These are phyloP conservation scores for Bruchidius siliquastri DNA, from an alignment of 2,888 invertebrate species.

Conservation along the genomic window DNA sequence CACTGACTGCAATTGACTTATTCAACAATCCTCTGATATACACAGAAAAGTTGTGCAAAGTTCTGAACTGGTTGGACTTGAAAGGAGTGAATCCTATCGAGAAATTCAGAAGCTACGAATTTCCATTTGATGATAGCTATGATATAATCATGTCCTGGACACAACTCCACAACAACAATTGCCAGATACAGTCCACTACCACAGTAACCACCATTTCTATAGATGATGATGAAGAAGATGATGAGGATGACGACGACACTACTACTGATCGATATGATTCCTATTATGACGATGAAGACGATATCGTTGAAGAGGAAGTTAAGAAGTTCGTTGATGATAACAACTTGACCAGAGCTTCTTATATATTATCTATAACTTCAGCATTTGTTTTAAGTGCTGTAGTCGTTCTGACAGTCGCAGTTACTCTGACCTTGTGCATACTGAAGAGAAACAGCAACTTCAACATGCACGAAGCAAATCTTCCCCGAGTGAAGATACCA, in stretches of 20 bases:
- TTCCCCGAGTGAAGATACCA: constrained; percentile 41
- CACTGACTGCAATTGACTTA: constrained; percentile 58
- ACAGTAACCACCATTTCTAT: constrained; percentile 15
- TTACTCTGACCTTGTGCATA: constrained; percentile 38
- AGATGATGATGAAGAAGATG: constrained; percentile 45
- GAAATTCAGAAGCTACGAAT: constrained; percentile 21
- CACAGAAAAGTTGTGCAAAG: constrained; percentile 61
- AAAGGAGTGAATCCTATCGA: constrained; percentile 55
- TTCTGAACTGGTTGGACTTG: constrained; percentile 58
- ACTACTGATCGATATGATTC: constrained; percentile 29
- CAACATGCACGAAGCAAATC: constrained; percentile 37
- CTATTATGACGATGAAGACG: constrained; percentile 12
- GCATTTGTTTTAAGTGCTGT: constrained; percentile 56
- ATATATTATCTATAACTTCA: constrained; percentile 45
- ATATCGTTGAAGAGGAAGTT: constrained; percentile 1
- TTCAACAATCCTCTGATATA: constrained; percentile 66
- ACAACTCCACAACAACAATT: constrained; percentile 21
- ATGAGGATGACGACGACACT: constrained; percentile 36
- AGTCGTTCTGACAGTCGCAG: constrained; percentile 49
- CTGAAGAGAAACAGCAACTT: constrained; percentile 36
- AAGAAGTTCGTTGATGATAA: constrained; percentile 19
- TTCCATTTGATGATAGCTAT: constrained; percentile 25
- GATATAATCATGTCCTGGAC: constrained; percentile 22
- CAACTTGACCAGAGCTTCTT: constrained; percentile 30
- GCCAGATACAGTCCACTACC: constrained; percentile 10